phyloP scores from a whole-genome alignment of 2,888 invertebrate genomes.

The Hecatera dysodea region DNA sequence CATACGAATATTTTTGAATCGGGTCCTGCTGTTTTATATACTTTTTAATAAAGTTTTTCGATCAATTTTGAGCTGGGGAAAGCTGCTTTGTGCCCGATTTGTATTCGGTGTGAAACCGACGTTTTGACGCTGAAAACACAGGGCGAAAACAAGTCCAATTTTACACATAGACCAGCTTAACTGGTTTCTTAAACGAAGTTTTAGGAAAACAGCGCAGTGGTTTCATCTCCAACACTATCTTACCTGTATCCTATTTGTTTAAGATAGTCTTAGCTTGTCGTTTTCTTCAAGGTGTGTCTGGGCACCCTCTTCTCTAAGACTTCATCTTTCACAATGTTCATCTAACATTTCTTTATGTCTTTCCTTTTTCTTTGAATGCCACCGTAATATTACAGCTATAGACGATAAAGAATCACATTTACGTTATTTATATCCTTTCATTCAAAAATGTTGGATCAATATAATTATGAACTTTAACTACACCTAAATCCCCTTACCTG shows the following conservation, averaged over 20 bases:
- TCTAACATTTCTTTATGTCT: no score
- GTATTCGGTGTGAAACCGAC: constrained; percentile 2
- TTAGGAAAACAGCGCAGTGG: not conserved
- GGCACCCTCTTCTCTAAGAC: no score
- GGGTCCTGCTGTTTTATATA: not conserved
- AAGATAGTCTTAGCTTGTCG: no score
- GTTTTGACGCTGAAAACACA: not conserved
- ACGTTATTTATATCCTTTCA: not conserved
- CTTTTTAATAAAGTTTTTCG: constrained; percentile 8
- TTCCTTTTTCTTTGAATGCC: not conserved
- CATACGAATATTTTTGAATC: not conserved
- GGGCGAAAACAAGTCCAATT: no score
- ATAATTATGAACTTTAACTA: not conserved
- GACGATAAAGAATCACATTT: not conserved
- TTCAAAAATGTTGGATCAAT: not conserved
- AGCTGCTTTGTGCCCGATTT: constrained; percentile 3
- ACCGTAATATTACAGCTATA: not conserved
- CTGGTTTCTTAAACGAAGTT: not conserved
- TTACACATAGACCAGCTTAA: not conserved
- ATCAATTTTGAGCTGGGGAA: not conserved
- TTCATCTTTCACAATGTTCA: no score
- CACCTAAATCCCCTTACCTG: not conserved
- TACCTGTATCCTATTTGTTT: no score
- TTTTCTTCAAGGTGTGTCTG: no score
- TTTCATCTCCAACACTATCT: no score